These are phyloP conservation scores for Anoplophora glabripennis DNA, from an alignment of 1,140 invertebrate genomes.

Conservation along the genomic window DNA sequence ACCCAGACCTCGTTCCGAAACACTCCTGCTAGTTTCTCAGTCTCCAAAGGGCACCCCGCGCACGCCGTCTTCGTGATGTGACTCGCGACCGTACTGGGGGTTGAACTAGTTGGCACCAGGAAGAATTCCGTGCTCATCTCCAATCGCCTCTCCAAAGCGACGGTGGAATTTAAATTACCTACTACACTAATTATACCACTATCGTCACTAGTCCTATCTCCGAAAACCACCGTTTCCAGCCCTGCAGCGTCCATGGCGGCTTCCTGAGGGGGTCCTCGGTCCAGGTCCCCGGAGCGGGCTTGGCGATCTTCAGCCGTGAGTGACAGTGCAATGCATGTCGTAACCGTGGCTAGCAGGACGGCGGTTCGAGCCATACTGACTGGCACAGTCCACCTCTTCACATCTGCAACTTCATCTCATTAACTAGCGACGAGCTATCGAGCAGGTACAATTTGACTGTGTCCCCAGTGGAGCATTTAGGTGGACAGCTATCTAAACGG, in stretches of 20 bases:
- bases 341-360: constrained; percentile 32
- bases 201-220: neutral
- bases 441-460: constrained; percentile 14
- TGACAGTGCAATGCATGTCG: constrained; percentile 32
- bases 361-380: constrained; percentile 44
- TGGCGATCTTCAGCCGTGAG: constrained; percentile 33
- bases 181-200: neutral
- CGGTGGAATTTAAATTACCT: constrained; percentile 8
- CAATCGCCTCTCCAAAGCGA: constrained; percentile 51
- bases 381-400: constrained; percentile 11
- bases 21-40: constrained; percentile 43
- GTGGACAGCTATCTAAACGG: constrained; percentile 3
- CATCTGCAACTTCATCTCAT: constrained; percentile 25
- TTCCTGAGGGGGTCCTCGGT: constrained; percentile 32
- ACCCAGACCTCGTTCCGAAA: constrained; percentile 80
- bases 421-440: constrained; percentile 17
- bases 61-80: constrained; percentile 35
- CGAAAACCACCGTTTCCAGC: constrained; percentile 4
- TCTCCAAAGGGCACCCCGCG: constrained; percentile 28
- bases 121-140: constrained; percentile 79
- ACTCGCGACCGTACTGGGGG: constrained; percentile 41
- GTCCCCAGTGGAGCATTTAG: neutral
- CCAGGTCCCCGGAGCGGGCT: constrained; percentile 34
- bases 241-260: neutral
- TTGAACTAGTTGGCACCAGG: constrained; percentile 56